Percentiles rank a stretch among this genome's conserved stretches.
Evolutionary conservation across 1,140 invertebrate genomes (phyloP).

Genomic region (Cydia pomonella): DNA sequence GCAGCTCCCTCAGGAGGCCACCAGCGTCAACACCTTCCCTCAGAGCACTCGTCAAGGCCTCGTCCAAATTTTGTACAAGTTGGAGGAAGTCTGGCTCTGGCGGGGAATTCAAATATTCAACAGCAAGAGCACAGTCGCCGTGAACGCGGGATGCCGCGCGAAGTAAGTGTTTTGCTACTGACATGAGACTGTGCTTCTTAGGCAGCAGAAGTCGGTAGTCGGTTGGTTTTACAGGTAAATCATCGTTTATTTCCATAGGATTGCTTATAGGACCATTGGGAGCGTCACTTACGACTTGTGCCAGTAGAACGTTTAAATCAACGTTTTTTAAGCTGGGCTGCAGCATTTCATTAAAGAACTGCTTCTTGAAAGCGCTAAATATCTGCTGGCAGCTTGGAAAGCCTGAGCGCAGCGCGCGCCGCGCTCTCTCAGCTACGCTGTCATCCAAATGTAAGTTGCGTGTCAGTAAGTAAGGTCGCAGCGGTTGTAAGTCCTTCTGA

Average conservation of each 20-base stretch:
- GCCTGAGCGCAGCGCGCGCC: background rate
- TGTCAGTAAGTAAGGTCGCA: background rate
- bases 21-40: background rate
- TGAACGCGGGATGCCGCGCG: background rate
- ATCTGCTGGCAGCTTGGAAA: conserved; percentile 7
- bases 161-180: background rate
- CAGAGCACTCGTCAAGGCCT: background rate
- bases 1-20: background rate
- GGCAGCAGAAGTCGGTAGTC: background rate
- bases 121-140: background rate
- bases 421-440: background rate
- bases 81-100: background rate
- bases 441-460: background rate
- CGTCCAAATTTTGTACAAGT: background rate
- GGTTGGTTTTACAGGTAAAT: background rate
- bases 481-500: background rate
- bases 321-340: background rate
- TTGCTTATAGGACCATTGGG: background rate
- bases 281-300: background rate
- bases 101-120: too few species aligned
- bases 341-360: background rate
- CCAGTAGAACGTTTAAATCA: conserved; percentile 6
- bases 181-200: background rate
- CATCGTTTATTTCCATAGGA: background rate
- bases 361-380: background rate